Conservation (phyloP, 2,113 vertebrate genomes). For the Ceuthmochares aereus region DNA sequence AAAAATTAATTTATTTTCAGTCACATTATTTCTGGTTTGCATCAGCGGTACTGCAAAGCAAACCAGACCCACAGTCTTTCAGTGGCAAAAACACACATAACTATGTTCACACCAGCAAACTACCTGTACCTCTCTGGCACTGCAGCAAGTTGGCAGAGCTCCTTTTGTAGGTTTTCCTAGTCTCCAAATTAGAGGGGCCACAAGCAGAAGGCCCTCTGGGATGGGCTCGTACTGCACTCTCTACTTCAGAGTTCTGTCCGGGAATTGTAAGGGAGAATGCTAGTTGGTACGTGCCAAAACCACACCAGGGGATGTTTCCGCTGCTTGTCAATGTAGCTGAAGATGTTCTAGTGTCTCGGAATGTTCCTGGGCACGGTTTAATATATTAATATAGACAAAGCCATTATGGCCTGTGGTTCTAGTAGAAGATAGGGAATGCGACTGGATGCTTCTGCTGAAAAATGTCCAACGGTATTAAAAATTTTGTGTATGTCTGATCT, state of each 20-base stretch:
- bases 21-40: background rate
- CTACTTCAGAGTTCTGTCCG: background rate
- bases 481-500: background rate
- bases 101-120: background rate
- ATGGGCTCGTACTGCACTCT: background rate
- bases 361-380: background rate
- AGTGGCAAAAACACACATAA: background rate
- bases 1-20: background rate
- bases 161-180: background rate
- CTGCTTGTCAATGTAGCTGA: background rate
- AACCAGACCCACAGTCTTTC: background rate
- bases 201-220: background rate
- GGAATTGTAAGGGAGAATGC: background rate
- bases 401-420: background rate
- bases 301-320: background rate
- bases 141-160: background rate
- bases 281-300: background rate
- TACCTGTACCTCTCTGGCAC: background rate
- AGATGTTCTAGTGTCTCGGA: background rate
- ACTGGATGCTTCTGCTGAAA: background rate
- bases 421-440: background rate
- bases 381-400: background rate
- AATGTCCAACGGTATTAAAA: background rate
- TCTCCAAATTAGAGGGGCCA: background rate
- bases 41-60: background rate